phyloP scores from a whole-genome alignment of 1,140 invertebrate species.

The Drosophila pseudoananassae region DNA sequence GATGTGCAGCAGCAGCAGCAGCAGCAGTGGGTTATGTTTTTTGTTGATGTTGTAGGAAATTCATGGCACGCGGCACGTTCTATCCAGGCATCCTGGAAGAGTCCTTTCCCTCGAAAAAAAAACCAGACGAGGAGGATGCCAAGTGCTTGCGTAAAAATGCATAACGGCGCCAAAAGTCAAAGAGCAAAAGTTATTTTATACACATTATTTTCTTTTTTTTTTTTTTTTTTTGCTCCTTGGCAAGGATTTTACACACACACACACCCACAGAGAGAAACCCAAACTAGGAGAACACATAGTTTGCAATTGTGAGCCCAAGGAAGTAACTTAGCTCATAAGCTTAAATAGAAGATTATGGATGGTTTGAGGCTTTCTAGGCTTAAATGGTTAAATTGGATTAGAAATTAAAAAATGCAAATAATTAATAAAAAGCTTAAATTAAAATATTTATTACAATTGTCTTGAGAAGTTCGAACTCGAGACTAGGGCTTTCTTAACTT shows the following conservation, averaged over 20 bases:
- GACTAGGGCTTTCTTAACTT: too few species aligned
- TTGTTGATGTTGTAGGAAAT: conserved; percentile 20
- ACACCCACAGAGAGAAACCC: neutral
- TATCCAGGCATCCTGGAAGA: conserved; percentile 25
- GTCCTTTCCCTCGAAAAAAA: conserved; percentile 24
- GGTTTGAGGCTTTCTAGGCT: too few species aligned
- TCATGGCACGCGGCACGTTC: conserved; percentile 48
- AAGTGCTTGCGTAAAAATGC: conserved; percentile 69
- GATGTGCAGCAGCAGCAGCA: conserved; percentile 12
- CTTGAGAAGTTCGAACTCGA: too few species aligned
- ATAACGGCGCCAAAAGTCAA: conserved; percentile 74
- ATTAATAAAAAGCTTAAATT: too few species aligned
- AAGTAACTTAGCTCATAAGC: too few species aligned
- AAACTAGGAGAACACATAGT: neutral
- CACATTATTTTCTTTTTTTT: conserved; percentile 73
- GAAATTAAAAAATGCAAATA: too few species aligned
- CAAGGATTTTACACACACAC: conserved; percentile 34
- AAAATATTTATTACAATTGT: too few species aligned
- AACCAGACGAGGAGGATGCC: conserved; percentile 22
- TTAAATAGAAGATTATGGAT: too few species aligned
- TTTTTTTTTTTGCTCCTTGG: conserved; percentile 56
- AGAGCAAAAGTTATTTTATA: conserved; percentile 74
- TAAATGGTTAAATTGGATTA: too few species aligned
- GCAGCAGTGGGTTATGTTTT: conserved; percentile 2
- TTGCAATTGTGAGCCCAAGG: neutral